A percentile compares a stretch with the other conserved stretches of the same genome.
Evolutionary conservation across 2,797 vertebrate genomes (phyloP).

Genomic region (Pachyuromys duprasi): DNA sequence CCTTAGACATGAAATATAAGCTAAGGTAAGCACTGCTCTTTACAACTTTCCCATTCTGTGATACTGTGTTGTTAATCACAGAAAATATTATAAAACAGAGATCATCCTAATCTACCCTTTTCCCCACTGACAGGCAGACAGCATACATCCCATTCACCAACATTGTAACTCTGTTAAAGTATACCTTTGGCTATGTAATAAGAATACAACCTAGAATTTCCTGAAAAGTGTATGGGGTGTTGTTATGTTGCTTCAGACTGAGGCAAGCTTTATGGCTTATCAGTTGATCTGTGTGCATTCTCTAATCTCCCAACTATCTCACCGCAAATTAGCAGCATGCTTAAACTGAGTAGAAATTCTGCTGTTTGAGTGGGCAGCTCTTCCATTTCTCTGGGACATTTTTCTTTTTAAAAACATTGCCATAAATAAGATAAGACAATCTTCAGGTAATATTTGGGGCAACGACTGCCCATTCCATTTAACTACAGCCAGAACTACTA

Average conservation of each 20-base stretch:
- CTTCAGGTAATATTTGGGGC: background rate
- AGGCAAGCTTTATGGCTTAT: background rate
- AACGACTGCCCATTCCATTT: background rate
- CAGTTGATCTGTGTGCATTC: background rate
- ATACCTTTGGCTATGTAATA: background rate
- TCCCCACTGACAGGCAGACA: background rate
- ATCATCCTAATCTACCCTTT: background rate
- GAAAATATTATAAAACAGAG: background rate
- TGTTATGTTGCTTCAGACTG: background rate
- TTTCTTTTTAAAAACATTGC: background rate
- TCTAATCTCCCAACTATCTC: background rate
- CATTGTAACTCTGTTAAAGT: background rate
- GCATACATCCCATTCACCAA: background rate
- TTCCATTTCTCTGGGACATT: background rate
- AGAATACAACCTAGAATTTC: constrained; percentile 4
- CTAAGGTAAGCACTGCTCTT: background rate
- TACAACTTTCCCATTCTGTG: background rate
- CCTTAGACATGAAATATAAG: background rate
- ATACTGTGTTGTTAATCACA: background rate
- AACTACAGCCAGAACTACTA: background rate
- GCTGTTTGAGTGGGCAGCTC: background rate
- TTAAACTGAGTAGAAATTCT: constrained; percentile 12
- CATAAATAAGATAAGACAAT: background rate
- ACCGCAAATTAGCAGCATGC: background rate
- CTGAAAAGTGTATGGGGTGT: background rate